phyloP scores from a whole-genome alignment of 2,888 invertebrate genomes.

The Clusia tigrina region DNA sequence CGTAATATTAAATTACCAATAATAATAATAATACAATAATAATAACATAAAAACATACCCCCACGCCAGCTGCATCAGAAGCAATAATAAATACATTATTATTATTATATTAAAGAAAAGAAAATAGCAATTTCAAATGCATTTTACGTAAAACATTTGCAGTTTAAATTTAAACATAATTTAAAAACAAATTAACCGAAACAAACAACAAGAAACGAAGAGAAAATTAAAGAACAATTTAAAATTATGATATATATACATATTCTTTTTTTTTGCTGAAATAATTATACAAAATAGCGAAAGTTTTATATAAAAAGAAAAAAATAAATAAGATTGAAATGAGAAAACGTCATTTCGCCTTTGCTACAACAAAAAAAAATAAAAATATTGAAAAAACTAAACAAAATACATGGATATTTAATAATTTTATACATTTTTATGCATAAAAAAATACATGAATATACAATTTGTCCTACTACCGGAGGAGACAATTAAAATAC shows the following conservation, averaged over 20 bases:
- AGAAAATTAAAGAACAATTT: not conserved
- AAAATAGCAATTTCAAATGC: slow-evolving; percentile 28
- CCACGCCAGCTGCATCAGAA: slow-evolving; percentile 24
- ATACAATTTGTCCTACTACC: too few species aligned
- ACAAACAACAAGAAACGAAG: too few species aligned
- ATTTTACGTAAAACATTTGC: slow-evolving; percentile 20
- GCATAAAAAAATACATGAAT: too few species aligned
- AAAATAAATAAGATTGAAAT: slow-evolving; percentile 42
- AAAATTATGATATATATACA: not conserved
- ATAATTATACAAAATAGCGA: slow-evolving; percentile 6
- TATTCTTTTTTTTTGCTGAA: too few species aligned
- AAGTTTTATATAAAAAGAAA: not conserved
- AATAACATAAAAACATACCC: not conserved
- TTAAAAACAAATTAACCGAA: not conserved
- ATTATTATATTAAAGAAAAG: too few species aligned
- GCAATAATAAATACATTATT: slow-evolving; percentile 27
- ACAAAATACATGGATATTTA: too few species aligned
- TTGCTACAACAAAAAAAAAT: too few species aligned
- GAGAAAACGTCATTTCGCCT: slow-evolving; percentile 28
- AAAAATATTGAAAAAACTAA: too few species aligned
- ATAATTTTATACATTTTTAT: too few species aligned
- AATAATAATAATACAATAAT: slow-evolving; percentile 31
- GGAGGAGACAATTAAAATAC: too few species aligned
- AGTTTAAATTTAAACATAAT: slow-evolving; percentile 15
- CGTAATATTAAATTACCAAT: slow-evolving; percentile 20